Evolutionary conservation across 2,113 vertebrate genomes (phyloP).

Genomic region (Columba janthina): DNA sequence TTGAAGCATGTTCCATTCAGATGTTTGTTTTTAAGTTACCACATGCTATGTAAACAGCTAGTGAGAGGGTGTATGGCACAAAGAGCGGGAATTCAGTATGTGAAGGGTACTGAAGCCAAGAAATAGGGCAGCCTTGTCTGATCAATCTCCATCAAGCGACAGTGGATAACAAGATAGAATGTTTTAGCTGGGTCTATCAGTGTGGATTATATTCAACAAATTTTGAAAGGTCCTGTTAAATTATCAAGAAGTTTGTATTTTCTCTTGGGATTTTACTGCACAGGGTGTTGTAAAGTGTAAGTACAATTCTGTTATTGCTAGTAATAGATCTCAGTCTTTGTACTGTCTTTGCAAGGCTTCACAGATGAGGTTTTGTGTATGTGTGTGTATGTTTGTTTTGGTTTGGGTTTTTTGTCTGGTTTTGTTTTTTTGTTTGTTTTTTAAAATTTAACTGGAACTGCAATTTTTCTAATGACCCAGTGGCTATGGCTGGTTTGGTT

Average conservation of each 20-base stretch:
- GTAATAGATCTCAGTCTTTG: neutral
- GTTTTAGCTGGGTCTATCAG: neutral
- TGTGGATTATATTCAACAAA: neutral
- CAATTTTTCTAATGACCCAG: neutral
- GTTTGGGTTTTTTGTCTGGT: neutral
- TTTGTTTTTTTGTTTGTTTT: neutral
- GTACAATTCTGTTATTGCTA: neutral
- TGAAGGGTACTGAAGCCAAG: rapidly evolving
- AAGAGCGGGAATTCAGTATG: neutral
- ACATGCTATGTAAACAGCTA: neutral
- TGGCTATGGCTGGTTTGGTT: neutral
- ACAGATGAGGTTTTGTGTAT: neutral
- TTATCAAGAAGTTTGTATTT: neutral
- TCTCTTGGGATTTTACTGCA: neutral
- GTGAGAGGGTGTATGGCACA: neutral
- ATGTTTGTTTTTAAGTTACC: neutral
- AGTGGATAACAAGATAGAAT: neutral
- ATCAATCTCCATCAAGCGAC: neutral
- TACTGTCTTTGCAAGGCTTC: neutral
- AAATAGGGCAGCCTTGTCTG: neutral
- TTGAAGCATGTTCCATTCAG: neutral
- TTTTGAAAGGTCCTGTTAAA: neutral
- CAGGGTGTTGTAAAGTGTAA: neutral
- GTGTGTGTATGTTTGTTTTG: neutral
- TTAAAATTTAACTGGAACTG: neutral